phyloP scores from a whole-genome alignment of 2,113 vertebrate species.

The Chrysochloris asiatica region DNA sequence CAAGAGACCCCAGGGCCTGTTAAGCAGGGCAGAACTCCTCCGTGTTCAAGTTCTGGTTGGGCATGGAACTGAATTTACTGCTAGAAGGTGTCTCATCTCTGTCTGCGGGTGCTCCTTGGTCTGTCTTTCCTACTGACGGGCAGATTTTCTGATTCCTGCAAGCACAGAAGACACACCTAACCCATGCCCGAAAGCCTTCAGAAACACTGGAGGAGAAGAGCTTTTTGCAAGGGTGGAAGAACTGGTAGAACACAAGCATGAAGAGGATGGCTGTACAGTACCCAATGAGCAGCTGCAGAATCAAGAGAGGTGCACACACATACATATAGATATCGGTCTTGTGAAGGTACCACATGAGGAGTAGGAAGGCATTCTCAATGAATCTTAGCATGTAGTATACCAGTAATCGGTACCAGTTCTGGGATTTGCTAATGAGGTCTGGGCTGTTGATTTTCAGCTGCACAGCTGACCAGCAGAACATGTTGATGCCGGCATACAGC shows the following conservation, averaged over 20 bases:
- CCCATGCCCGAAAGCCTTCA: constrained; percentile 87
- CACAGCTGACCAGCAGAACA: constrained; percentile 99
- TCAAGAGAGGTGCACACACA: constrained; percentile 90
- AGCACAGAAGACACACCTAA: constrained; percentile 85
- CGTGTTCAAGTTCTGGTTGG: constrained; percentile 82
- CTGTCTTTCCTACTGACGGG: constrained; percentile 74
- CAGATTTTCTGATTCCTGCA: constrained; percentile 69
- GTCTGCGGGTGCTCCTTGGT: constrained; percentile 72
- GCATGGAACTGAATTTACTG: constrained; percentile 78
- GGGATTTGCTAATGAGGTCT: constrained; percentile 96
- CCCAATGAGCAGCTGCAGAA: constrained; percentile 91
- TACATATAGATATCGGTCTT: constrained; percentile 92
- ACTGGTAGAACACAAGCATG: constrained; percentile 98
- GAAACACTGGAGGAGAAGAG: constrained; percentile 93
- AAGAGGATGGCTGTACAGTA: constrained; percentile 93
- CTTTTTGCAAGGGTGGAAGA: constrained; percentile 95
- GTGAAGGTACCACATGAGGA: constrained; percentile 93
- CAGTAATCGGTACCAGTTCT: constrained; percentile 93
- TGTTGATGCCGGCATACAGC: constrained; percentile 97
- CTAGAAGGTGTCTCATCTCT: constrained; percentile 67
- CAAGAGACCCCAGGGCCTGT: constrained; percentile 57
- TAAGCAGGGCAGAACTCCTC: constrained; percentile 83
- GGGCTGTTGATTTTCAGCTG: constrained; percentile 94
- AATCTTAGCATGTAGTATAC: constrained; percentile 95
- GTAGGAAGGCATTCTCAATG: constrained; percentile 92